These are phyloP conservation scores for Denticeps clupeoides DNA, from an alignment of 2,797 vertebrate species.

Conservation along the genomic window DNA sequence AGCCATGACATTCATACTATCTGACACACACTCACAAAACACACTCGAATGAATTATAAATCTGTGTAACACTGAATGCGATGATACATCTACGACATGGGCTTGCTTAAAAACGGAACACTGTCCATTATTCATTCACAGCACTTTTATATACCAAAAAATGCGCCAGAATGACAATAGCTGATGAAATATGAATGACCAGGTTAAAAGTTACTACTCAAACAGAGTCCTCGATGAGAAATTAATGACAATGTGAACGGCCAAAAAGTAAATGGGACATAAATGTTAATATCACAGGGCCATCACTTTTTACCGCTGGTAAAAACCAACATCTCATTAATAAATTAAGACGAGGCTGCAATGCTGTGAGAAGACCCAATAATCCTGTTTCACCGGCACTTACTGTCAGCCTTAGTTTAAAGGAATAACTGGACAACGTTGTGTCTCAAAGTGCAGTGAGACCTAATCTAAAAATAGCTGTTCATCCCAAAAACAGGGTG, in stretches of 20 bases:
- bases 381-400: constrained; percentile 36
- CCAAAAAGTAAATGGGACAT: constrained; percentile 44
- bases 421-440: constrained; percentile 26
- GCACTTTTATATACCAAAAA: constrained; percentile 34
- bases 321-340: constrained; percentile 36
- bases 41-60: constrained; percentile 48
- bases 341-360: constrained; percentile 43
- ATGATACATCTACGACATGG: constrained; percentile 27
- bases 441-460: constrained; percentile 27
- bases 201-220: constrained; percentile 44
- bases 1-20: constrained; percentile 14
- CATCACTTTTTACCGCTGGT: constrained; percentile 32
- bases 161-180: constrained; percentile 42
- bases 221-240: constrained; percentile 42
- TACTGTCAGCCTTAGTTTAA: constrained; percentile 35
- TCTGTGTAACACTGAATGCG: constrained; percentile 40
- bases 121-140: constrained; percentile 44
- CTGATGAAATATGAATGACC: constrained; percentile 48
- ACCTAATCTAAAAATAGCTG: constrained; percentile 16
- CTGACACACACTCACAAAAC: constrained; percentile 34
- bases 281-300: constrained; percentile 42
- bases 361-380: constrained; percentile 34
- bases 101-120: constrained; percentile 26
- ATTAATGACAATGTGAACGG: constrained; percentile 45
- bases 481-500: constrained; percentile 8